phyloP scores from a whole-genome alignment of 2,797 vertebrate genomes.

The Clarias pachynema region DNA sequence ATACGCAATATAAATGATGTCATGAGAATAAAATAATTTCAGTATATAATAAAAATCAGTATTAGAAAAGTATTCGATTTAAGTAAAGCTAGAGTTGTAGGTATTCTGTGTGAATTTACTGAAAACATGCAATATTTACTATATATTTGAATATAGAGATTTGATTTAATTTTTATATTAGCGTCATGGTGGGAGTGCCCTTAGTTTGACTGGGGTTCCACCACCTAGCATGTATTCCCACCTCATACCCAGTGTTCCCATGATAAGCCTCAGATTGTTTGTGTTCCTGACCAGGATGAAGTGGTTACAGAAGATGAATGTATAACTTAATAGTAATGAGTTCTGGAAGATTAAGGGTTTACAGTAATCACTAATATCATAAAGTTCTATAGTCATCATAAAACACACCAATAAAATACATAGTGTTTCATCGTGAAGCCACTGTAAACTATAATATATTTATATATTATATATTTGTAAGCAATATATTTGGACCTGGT shows the following conservation, averaged over 20 bases:
- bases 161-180: background rate
- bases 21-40: background rate
- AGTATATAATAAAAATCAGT: background rate
- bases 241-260: background rate
- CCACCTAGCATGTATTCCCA: background rate
- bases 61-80: background rate
- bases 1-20: background rate
- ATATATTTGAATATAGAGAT: background rate
- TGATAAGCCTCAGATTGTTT: background rate
- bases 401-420: background rate
- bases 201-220: background rate
- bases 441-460: background rate
- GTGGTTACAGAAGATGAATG: background rate
- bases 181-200: background rate
- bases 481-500: background rate
- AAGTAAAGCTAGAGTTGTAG: background rate
- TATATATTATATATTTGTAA: background rate
- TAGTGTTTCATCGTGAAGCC: background rate
- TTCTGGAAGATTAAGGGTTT: background rate
- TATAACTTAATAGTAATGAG: background rate
- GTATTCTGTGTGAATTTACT: background rate
- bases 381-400: background rate
- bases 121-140: background rate
- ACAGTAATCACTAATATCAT: background rate
- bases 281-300: background rate